Evolutionary conservation across 2,113 vertebrate genomes (phyloP), one percentile per base, ranked within the genome.

Genomic region (Melierax canorus): DNA sequence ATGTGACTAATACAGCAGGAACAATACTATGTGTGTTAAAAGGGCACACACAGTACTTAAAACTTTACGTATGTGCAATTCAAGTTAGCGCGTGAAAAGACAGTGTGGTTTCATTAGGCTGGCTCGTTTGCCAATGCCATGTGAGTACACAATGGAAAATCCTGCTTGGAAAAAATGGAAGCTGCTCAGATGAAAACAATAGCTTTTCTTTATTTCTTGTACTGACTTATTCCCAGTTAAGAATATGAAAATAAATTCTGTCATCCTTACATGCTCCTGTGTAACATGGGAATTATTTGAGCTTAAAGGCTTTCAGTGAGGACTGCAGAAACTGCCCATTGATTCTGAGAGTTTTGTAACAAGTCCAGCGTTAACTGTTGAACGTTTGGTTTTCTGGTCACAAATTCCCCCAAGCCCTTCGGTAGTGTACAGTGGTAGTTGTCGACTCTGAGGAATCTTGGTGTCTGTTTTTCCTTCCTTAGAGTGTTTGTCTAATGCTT

Each of bases 211-310:
- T 93, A 55, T 96, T 90, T 92, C 91, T 97, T 95, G 27, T 96
- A 69, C 72, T 93, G 67, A 92, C 77, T 89, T 91, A 88, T 86
- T 94, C 96, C 73, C 39, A 9, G 62, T 78, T 94, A 66, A 90
- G 89, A 94, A 89, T 76, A 92, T 88, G 87, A 95, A 96, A 97
- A 97, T 91, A 92, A 95, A 94, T n/a, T 76, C 73, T 95, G 62
- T 83, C 86, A 76, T 91, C 45, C 85, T 94, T 91, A 92, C 64
- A 73, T 71, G 56, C 66, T 94, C 59, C 98, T 94, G 76, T 92
- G 86, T 95, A 97, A 96, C 38, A 77, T 11, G 78, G 74, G 74
- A 89, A 77, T 96, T 95, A 68, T 92, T 90, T 83, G 93, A 97
- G 79, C 56, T 86, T 85, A 89, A 83, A 94, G 77, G 91, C 36